A percentile compares a stretch with the other conserved stretches of the same genome.
Evolutionary conservation across 2,113 vertebrate species (phyloP).

Genomic region (Phyllopteryx taeniolatus): DNA sequence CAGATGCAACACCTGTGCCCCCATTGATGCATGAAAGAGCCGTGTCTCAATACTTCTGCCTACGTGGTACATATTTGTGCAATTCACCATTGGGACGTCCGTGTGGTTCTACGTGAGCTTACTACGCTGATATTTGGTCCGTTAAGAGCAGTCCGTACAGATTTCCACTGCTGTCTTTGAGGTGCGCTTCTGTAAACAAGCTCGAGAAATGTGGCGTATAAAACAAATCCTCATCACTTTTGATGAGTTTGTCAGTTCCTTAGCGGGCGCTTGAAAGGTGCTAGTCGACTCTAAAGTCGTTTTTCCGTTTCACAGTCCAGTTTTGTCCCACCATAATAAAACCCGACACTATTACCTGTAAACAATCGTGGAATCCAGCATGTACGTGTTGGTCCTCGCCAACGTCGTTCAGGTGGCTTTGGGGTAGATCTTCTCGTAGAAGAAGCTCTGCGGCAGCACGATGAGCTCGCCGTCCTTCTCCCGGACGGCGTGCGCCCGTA

Average conservation of each 20-base stretch:
- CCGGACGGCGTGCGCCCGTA: conserved; percentile 87
- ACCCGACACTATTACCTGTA: not conserved
- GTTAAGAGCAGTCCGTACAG: not conserved
- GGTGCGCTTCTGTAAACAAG: not conserved
- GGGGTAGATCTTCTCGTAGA: conserved; percentile 98
- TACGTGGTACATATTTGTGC: not conserved
- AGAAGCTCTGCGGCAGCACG: conserved; percentile 91
- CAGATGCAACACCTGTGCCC: too few relatives aligned
- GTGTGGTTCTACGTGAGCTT: not conserved
- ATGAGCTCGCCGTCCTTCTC: conserved; percentile 95
- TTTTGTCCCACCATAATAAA: not conserved
- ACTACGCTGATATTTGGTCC: not conserved
- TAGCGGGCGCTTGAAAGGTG: not conserved
- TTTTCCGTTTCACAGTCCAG: not conserved
- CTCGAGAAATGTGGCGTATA: not conserved
- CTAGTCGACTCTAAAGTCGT: too few relatives aligned
- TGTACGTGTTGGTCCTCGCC: not conserved
- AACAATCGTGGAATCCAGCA: not conserved
- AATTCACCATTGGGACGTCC: too few relatives aligned
- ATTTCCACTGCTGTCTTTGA: not conserved
- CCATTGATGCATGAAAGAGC: not conserved
- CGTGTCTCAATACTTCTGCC: not conserved
- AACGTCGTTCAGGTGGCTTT: conserved; percentile 80
- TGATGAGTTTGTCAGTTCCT: not conserved
- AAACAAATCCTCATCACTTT: not conserved